Conservation (phyloP, 1,140 invertebrate genomes). For the Macrobrachium nipponense region DNA sequence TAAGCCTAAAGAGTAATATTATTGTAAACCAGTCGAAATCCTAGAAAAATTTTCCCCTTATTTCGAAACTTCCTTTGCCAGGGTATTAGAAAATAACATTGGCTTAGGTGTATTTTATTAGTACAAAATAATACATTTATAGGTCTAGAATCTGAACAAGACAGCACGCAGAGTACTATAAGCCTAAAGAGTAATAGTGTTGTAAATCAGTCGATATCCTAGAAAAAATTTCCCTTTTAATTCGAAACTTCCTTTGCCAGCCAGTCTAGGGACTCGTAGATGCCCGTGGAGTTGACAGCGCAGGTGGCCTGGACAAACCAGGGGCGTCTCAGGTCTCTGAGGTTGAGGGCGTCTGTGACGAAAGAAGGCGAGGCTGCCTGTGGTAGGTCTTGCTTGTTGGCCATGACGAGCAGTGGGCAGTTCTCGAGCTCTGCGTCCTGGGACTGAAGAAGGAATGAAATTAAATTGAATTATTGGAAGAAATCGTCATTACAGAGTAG, state of each 20-base stretch:
- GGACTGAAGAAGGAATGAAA: not conserved
- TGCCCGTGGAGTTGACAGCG: constrained; percentile 40
- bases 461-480: not conserved
- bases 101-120: no score
- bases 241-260: constrained; percentile 18
- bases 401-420: constrained; percentile 65
- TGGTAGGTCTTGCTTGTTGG: constrained; percentile 66
- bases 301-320: constrained; percentile 52
- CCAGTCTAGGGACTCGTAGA: constrained; percentile 53
- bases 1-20: no score
- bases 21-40: no score
- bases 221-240: not conserved
- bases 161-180: not conserved
- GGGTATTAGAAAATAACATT: no score
- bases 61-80: no score
- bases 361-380: constrained; percentile 35
- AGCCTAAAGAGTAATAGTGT: not conserved
- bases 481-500: no score
- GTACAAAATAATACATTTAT: no score
- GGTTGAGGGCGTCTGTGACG: constrained; percentile 51
- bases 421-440: constrained; percentile 70
- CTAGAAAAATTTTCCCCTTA: no score
- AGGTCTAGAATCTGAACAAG: no score
- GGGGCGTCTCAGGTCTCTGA: constrained; percentile 45
- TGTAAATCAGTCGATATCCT: not conserved